Percentiles rank a stretch among this genome's conserved stretches.
phyloP scores from a whole-genome alignment of 2,113 vertebrate genomes.

The Potamarius usumacintae region DNA sequence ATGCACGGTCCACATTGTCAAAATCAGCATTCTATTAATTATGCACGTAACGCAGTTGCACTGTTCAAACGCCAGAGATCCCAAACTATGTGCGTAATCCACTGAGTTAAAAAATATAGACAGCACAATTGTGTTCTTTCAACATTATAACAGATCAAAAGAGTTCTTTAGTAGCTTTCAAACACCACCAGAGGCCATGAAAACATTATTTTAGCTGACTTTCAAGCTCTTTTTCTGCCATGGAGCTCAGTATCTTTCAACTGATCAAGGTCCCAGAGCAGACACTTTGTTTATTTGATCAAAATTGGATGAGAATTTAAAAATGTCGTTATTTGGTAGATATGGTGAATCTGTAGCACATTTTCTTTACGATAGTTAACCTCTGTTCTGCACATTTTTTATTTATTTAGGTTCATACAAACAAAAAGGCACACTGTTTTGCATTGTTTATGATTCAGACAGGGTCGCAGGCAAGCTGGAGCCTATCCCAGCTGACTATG shows the following conservation, averaged over 20 bases:
- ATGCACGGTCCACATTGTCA: background rate
- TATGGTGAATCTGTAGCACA: background rate
- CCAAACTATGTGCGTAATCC: background rate
- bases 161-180: no score
- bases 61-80: background rate
- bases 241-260: background rate
- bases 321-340: background rate
- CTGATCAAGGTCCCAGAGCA: background rate
- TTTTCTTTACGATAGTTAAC: background rate
- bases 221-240: background rate
- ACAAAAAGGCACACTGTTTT: background rate
- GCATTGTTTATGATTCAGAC: background rate
- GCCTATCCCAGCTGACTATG: no score
- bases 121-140: no score
- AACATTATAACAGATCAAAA: no score
- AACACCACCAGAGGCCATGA: no score
- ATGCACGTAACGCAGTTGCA: background rate
- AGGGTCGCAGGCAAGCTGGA: no score
- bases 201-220: background rate
- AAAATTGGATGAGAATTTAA: background rate
- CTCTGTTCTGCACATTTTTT: background rate
- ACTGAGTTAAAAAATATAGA: no score
- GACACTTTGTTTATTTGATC: background rate
- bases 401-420: background rate
- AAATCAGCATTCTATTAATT: background rate